Evolutionary conservation across 2,113 vertebrate species (phyloP).

Genomic region (Pampusana beccarii): DNA sequence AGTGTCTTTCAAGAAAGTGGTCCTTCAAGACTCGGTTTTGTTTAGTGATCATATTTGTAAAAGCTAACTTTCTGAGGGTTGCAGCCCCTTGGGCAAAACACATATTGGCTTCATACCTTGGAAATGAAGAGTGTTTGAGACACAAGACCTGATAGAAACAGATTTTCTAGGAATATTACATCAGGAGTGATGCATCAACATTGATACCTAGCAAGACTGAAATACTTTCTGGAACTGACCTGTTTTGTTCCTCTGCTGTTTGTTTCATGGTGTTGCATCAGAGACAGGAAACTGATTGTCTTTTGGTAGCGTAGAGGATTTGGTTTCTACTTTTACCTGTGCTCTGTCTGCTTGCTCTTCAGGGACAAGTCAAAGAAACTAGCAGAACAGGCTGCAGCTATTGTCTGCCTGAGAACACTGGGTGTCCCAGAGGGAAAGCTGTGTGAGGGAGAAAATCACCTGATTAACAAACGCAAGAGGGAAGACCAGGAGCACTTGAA

Average conservation of each 20-base stretch:
- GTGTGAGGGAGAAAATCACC: slow-evolving; percentile 76
- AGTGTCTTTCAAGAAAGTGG: not conserved
- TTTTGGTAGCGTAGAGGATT: not conserved
- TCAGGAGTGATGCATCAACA: not conserved
- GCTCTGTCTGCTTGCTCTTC: slow-evolving; percentile 42
- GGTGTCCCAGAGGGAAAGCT: slow-evolving; percentile 87
- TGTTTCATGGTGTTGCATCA: slow-evolving; percentile 4
- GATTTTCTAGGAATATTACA: not conserved
- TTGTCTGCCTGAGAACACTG: slow-evolving; percentile 87
- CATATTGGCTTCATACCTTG: not conserved
- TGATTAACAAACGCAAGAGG: slow-evolving; percentile 90
- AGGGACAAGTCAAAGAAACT: slow-evolving; percentile 99
- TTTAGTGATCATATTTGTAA: not conserved
- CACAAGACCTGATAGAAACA: not conserved
- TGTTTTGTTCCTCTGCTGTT: not conserved
- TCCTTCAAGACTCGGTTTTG: not conserved
- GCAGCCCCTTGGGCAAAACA: not conserved
- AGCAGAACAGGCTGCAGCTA: slow-evolving; percentile 91
- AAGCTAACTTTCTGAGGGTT: not conserved
- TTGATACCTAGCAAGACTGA: not conserved
- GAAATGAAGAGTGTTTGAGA: not conserved
- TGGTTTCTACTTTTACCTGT: not conserved
- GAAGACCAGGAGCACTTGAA: slow-evolving; percentile 61
- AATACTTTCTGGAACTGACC: not conserved
- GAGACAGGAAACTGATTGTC: not conserved